Base-by-base conservation (phyloP, 2,113 vertebrate genomes). In the Anhinga rufa region DNA sequence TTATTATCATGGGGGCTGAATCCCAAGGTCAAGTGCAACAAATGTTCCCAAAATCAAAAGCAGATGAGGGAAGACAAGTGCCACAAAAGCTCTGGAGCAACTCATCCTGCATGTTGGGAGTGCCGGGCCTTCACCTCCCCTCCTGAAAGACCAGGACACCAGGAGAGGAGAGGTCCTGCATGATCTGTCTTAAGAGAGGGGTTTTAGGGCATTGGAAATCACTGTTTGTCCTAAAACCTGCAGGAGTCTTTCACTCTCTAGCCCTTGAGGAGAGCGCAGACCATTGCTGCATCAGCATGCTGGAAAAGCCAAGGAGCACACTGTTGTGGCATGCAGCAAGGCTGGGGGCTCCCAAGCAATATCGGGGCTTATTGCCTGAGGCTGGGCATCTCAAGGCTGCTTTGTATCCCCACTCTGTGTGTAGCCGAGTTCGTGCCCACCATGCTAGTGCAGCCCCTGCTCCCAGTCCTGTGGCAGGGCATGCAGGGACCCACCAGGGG, bases 391-490 rank as follows among this genome's bases (percentile, higher is more conserved):
- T 49, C 3, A 1, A 19, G 52, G 17, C 28, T 62, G 72, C 70
- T 51, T 13, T 2, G 1, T 21, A 40, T 26, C 42, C 9, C 19
- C 12, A 5, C 28, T 51, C 31, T 24, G 49, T 0, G 0, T 9
- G 42, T 2, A 44, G 38, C 11, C 15, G 57, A 32, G 70, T 25
- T 29, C 0, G 1, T 32, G 66, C 29, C 8, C 52, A 20, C 40
- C 16, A 3, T 6, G 40, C 7, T 15, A 34, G 31, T 24, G 55
- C 65, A 26, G 77, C 26, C 22, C 48, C 76, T 57, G 49, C 55
- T 46, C 40, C 34, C 2, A 3, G 48, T 17, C 72, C 64, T 1
- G 4, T n/a, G 2, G 31, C 26, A 12, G 65, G 46, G 71, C 2
- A 2, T 17, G 21, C 0, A 1, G 75, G 51, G 48, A 38, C 55